Percentiles rank a stretch among this genome's conserved stretches.
These are phyloP conservation scores for Botrylloides violaceus DNA, from an alignment of 23 tunicate species.

Conservation along the genomic window DNA sequence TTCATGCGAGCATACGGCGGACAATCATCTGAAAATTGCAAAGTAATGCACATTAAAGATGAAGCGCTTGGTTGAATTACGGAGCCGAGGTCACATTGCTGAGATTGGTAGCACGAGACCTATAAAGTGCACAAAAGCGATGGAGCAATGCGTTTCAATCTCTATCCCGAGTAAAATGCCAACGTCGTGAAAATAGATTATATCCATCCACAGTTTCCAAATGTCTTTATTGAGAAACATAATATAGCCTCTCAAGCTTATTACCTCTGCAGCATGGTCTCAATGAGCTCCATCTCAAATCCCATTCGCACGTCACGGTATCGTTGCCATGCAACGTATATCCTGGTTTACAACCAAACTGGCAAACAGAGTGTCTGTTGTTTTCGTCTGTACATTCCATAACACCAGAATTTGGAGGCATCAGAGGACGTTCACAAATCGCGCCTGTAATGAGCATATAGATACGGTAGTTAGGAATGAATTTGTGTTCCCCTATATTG, in stretches of 20 bases:
- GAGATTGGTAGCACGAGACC: no score
- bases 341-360: constrained; percentile 34
- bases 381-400: constrained; percentile 37
- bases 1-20: constrained; percentile 60
- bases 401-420: constrained; percentile 35
- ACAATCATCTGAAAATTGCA: constrained; percentile 29
- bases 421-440: constrained; percentile 22
- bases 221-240: no score
- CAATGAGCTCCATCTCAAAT: constrained; percentile 36
- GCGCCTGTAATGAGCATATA: constrained; percentile 23
- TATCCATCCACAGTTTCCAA: no score
- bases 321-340: constrained; percentile 25
- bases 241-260: no score
- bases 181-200: no score
- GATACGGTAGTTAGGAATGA: no score
- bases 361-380: constrained; percentile 34
- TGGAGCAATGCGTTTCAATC: no score
- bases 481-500: no score
- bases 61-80: no score
- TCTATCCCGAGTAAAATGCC: no score
- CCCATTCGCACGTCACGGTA: constrained; percentile 21
- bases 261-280: constrained; percentile 45
- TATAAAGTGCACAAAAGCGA: no score
- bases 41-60: neutral
- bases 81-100: no score